phyloP scores from a whole-genome alignment of 2,797 vertebrate species.

The Spinus olivaceus region DNA sequence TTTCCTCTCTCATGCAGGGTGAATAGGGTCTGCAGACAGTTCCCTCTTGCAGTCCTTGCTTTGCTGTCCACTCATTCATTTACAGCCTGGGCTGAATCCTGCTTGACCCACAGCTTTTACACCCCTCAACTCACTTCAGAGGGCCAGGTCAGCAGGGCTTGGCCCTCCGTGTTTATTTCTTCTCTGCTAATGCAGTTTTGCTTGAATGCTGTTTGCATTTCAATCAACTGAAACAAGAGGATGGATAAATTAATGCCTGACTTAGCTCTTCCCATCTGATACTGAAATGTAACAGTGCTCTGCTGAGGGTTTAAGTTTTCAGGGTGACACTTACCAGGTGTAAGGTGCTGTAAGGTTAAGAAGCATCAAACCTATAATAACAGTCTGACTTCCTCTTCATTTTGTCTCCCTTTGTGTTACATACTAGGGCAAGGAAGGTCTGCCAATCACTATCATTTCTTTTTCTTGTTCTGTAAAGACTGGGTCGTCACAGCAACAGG shows the following conservation, averaged over 20 bases:
- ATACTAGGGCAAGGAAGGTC: slow-evolving; percentile 86
- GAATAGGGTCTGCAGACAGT: slow-evolving; percentile 1
- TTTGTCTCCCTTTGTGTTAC: slow-evolving; percentile 88
- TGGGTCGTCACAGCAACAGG: slow-evolving; percentile 84
- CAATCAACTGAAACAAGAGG: slow-evolving; percentile 51
- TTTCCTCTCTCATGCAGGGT: slow-evolving; percentile 36
- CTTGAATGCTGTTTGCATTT: slow-evolving; percentile 44
- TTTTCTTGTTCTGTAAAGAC: slow-evolving; percentile 81
- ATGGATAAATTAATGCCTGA: neutral
- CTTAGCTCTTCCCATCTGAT: neutral
- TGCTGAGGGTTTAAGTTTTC: slow-evolving; percentile 16
- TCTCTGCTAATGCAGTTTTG: neutral
- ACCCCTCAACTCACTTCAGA: neutral
- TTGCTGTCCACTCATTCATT: slow-evolving; percentile 31
- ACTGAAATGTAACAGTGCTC: slow-evolving; percentile 5
- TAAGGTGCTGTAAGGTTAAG: slow-evolving; percentile 87
- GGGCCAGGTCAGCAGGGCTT: neutral
- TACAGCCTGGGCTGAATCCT: neutral
- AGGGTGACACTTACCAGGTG: slow-evolving; percentile 73
- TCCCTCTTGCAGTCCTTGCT: neutral
- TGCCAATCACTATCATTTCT: slow-evolving; percentile 86
- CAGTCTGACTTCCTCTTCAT: slow-evolving; percentile 88
- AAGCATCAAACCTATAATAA: slow-evolving; percentile 83
- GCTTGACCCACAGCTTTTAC: neutral
- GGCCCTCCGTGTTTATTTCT: neutral